phyloP scores from a whole-genome alignment of 2,113 vertebrate genomes.

The Benthochromis sp. region DNA sequence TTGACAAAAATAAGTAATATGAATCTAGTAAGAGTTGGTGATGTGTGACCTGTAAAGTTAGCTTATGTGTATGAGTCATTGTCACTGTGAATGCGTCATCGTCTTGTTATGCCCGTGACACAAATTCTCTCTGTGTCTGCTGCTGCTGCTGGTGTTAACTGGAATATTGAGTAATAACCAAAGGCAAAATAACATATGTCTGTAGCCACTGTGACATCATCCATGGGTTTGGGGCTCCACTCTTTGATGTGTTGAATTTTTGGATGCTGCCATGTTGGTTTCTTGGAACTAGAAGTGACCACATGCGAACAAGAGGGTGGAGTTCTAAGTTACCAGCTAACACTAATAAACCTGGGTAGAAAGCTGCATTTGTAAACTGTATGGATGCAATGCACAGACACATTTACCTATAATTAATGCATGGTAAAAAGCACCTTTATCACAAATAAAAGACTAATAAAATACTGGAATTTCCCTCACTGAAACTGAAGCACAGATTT shows the following conservation, averaged over 20 bases:
- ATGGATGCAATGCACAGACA: not conserved
- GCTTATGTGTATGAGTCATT: not conserved
- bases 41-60: not conserved
- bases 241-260: not conserved
- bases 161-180: not conserved
- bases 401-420: not conserved
- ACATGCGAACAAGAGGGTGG: not conserved
- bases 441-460: not conserved
- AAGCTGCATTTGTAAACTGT: not conserved
- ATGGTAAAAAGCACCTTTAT: not conserved
- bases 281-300: not conserved
- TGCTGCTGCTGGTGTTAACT: not conserved
- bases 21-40: not conserved
- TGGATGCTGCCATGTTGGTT: not conserved
- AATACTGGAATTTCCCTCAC: not conserved
- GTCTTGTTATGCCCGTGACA: not conserved
- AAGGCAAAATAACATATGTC: not conserved
- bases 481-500: not conserved
- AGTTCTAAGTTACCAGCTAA: not conserved
- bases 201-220: not conserved
- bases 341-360: not conserved
- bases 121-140: not conserved
- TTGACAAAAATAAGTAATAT: not conserved
- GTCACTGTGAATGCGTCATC: not conserved
- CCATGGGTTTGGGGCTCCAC: not conserved